Evolutionary conservation across 2,113 vertebrate species (phyloP), one percentile per base, ranked within the genome.

Genomic region (Malurus melanocephalus): DNA sequence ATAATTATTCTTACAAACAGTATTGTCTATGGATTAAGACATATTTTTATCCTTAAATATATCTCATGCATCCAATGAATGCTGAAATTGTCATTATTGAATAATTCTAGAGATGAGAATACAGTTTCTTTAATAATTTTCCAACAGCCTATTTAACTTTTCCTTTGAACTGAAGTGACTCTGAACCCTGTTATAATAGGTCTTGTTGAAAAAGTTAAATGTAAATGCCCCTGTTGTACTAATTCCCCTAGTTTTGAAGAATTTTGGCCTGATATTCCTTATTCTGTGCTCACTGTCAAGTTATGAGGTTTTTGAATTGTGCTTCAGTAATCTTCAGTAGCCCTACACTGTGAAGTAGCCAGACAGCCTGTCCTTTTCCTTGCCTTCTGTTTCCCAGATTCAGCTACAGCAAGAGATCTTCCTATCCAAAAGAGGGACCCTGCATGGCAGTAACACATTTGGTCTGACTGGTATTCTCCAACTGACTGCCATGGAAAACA

Each of bases 401-500:
- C 27, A 46, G 3, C 42, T 91, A 51, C 75, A 94, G 40, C 26
- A 80, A 86, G 38, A 87, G 28, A 84, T 14, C 32, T 86, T 42
- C 42, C 86, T 87, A 69, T 67, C 65, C 83, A 55, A 48, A 55
- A 45, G 14, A 52, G 4, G 87, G 26, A 94, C 33, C 77, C 57
- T 90, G 79, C n/a, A 27, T 92, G 75, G 77, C 49, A 72, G 26
- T 68, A 82, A 68, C 27, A 94, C 93, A 27, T 85, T 94, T 81
- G 40, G 73, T 76, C 32, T 90, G 53, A 65, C 65, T 81, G 74
- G 49, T 88, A 65, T 64, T 73, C 48, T 93, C 51, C 48, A 13
- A 46, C n/a, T 93, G 89, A 93, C 72, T 94, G 75, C 62, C 40
- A 78, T 38, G 60, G 73, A 90, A 96, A 96, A 93, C 43, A 92